Evolutionary conservation across 2,113 vertebrate genomes (phyloP).

Genomic region (Leptodactylus fuscus): DNA sequence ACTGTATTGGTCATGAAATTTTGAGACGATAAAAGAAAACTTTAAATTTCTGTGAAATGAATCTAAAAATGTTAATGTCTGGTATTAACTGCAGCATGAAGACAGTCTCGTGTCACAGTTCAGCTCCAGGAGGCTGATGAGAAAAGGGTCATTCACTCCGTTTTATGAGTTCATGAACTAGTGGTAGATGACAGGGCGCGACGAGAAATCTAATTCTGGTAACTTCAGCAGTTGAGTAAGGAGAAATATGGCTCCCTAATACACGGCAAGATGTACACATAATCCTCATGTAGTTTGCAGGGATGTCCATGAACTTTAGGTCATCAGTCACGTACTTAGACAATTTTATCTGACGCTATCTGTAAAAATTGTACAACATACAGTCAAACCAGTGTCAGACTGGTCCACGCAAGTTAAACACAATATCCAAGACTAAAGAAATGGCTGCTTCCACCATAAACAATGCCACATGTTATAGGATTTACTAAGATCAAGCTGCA

Average conservation of each 20-base stretch:
- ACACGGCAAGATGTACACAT: not conserved
- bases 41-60: not conserved
- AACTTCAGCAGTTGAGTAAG: not conserved
- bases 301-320: not conserved
- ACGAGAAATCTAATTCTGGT: not conserved
- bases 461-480: too few relatives aligned
- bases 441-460: too few relatives aligned
- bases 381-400: too few relatives aligned
- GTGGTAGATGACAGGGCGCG: not conserved
- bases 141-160: constrained; percentile 33
- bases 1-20: too few relatives aligned
- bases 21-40: too few relatives aligned
- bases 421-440: too few relatives aligned
- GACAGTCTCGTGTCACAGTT: not conserved
- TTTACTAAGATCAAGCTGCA: too few relatives aligned
- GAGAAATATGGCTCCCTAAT: too few relatives aligned
- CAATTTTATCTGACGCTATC: too few relatives aligned
- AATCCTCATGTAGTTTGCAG: not conserved
- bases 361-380: too few relatives aligned
- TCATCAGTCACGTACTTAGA: not conserved
- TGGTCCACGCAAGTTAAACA: too few relatives aligned
- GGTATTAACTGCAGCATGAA: not conserved
- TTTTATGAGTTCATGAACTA: constrained; percentile 36
- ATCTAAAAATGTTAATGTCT: not conserved
- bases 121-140: not conserved